Evolutionary conservation across 2,888 invertebrate genomes (phyloP), one percentile per base, ranked within the genome.

Genomic region (Dione juno): DNA sequence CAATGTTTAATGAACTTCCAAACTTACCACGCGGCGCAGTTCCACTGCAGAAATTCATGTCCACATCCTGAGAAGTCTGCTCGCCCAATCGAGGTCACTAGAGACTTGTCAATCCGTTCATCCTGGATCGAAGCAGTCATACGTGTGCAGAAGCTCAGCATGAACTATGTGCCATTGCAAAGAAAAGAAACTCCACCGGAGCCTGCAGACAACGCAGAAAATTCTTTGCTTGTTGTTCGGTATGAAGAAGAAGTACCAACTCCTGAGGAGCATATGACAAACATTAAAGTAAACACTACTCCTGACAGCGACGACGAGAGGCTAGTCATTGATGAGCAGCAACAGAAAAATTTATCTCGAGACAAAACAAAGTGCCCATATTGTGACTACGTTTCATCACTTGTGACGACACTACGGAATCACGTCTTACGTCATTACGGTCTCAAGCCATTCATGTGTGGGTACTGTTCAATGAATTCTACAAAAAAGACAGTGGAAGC

Each of bases 371-470:
- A 73, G 35, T 94, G 94, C 69, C 80, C 80, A 0, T 78, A 84
- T 74, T 94, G 94, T 77, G 72, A 76, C 0, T 85, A 79, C 70
- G 67, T 63, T 0, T 72, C 77, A 0, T 78, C 75, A 66, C 75
- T 81, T 58, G 53, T 69, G 7, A 77, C 77, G 16, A 78, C 80
- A 14, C 65, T 92, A n/a, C 83, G 81, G 16, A 82, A 84, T 54
- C 95, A 95, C 77, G 79, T 89, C 8, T 79, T 89, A 43, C 80
- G 85, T 3, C 94, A 95, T 78, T 94, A 89, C 85, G 82, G 85
- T 6, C 75, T 92, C 10, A 91, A 90, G 71, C 90, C 93, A 0
- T 91, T 80, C 71, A 77, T 77, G 0, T 95, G 95, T 75, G 74
- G 72, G 0, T 81, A 88, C 69, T 95, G 95, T 75, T 72, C 79